A percentile compares a stretch with the other conserved stretches of the same genome.
Evolutionary conservation across 2,797 vertebrate species (phyloP).

Genomic region (Halcyon badia): DNA sequence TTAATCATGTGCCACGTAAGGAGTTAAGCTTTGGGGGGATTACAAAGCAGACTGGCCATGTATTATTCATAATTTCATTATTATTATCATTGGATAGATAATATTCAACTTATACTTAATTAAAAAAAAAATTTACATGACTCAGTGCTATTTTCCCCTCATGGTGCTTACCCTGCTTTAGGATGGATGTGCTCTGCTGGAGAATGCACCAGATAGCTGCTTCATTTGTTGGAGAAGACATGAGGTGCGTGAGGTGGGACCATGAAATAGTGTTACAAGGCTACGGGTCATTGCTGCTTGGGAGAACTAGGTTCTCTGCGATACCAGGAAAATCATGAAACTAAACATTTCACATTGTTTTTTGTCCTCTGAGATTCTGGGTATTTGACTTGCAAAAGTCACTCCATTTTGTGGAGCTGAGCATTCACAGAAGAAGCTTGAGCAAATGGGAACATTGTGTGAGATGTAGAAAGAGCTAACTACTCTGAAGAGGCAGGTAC

Average conservation of each 20-base stretch:
- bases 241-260: not conserved
- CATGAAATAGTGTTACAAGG: not conserved
- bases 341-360: fast-evolving
- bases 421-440: not conserved
- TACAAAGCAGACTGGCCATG: not conserved
- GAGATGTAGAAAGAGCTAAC: not conserved
- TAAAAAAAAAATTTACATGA: not conserved
- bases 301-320: not conserved
- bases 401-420: not conserved
- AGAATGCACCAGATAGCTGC: not conserved
- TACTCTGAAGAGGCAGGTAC: not conserved
- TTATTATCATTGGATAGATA: not conserved
- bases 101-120: not conserved
- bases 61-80: not conserved
- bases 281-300: not conserved
- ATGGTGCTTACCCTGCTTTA: not conserved
- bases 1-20: not conserved
- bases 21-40: not conserved
- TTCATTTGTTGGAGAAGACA: not conserved
- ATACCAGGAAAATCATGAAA: not conserved
- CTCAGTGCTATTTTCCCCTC: not conserved
- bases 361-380: not conserved
- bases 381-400: not conserved
- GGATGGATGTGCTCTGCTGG: not conserved
- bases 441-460: not conserved